phyloP scores from a whole-genome alignment of 2,888 invertebrate species.

The Lingula anatina region DNA sequence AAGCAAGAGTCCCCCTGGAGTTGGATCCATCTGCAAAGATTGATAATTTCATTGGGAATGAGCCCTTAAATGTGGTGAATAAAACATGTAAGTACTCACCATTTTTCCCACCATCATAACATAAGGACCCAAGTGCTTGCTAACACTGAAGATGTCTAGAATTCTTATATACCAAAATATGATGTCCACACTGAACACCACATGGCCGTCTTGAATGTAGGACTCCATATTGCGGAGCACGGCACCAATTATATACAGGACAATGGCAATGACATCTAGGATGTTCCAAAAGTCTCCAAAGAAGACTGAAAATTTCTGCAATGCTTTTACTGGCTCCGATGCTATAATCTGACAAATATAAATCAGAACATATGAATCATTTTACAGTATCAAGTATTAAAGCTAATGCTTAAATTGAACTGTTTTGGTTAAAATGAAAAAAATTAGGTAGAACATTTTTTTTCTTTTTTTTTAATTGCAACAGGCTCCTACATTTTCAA shows the following conservation, averaged over 20 bases:
- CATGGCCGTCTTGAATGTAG: slow-evolving; percentile 61
- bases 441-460: too few species aligned
- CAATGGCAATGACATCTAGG: slow-evolving; percentile 84
- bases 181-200: slow-evolving; percentile 89
- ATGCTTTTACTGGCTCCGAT: slow-evolving; percentile 53
- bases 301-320: slow-evolving; percentile 90
- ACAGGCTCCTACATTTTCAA: too few species aligned
- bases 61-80: too few species aligned
- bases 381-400: background rate
- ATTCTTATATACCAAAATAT: slow-evolving; percentile 77
- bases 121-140: slow-evolving; percentile 88
- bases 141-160: slow-evolving; percentile 91
- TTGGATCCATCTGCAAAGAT: too few species aligned
- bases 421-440: too few species aligned
- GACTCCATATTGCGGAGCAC: slow-evolving; percentile 66
- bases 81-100: too few species aligned
- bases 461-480: too few species aligned
- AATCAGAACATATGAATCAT: background rate
- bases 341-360: slow-evolving; percentile 46
- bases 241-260: slow-evolving; percentile 80
- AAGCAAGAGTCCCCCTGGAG: too few species aligned
- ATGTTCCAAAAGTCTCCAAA: slow-evolving; percentile 95
- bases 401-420: too few species aligned
- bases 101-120: slow-evolving; percentile 99
- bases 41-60: too few species aligned